phyloP scores from a whole-genome alignment of 2,113 vertebrate species.

The Stegostoma tigrinum region DNA sequence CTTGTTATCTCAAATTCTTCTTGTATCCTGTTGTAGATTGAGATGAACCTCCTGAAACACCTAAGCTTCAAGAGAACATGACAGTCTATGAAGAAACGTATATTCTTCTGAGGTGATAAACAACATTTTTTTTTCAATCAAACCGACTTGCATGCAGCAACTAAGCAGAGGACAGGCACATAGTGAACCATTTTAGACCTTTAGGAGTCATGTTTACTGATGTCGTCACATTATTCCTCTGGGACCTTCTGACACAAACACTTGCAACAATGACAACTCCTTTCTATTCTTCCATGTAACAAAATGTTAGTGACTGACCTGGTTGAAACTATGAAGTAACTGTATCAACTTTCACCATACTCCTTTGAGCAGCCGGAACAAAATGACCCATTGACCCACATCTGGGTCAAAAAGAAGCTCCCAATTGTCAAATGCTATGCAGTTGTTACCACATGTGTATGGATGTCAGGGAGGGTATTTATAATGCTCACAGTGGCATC shows the following conservation, averaged over 20 bases:
- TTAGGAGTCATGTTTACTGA: background rate
- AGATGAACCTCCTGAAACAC: background rate
- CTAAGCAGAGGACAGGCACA: background rate
- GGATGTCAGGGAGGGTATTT: background rate
- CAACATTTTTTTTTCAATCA: background rate
- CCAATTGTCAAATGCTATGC: background rate
- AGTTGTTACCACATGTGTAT: background rate
- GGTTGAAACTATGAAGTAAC: background rate
- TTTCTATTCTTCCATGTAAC: background rate
- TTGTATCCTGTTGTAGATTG: background rate
- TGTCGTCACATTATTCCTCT: background rate
- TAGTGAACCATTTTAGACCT: background rate
- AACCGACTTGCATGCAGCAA: background rate
- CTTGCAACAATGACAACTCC: slow-evolving; percentile 3
- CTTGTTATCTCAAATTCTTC: background rate
- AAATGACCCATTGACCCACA: background rate
- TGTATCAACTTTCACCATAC: background rate
- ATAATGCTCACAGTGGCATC: background rate
- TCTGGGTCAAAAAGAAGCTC: background rate
- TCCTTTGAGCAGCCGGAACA: background rate
- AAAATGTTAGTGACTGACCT: background rate
- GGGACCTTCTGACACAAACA: background rate
- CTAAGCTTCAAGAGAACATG: background rate
- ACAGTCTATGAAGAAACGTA: background rate
- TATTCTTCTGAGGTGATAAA: background rate